Percentiles rank a stretch among this genome's conserved stretches.
These are phyloP conservation scores for Brachypodius melanocephalos DNA, from an alignment of 2,113 vertebrate genomes.

Conservation along the genomic window DNA sequence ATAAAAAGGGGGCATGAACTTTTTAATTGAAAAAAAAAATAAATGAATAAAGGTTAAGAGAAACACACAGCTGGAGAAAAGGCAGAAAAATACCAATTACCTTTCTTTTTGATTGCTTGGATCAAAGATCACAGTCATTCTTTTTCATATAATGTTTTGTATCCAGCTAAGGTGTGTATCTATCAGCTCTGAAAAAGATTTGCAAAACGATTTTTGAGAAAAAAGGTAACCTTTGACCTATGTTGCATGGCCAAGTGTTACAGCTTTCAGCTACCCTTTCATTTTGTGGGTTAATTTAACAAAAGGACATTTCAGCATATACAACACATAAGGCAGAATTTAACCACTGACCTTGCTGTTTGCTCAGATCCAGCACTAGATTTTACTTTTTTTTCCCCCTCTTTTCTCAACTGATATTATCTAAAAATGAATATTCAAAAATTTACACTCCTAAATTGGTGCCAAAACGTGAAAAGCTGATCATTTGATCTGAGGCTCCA, in stretches of 20 bases:
- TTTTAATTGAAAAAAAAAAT: not conserved
- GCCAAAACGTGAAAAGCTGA: not conserved
- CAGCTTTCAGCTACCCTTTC: conserved; percentile 26
- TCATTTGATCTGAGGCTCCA: not conserved
- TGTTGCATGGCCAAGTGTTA: conserved; percentile 48
- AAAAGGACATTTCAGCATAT: conserved; percentile 44
- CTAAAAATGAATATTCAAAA: not conserved
- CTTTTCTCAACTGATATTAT: not conserved
- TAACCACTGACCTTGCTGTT: not conserved
- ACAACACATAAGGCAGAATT: conserved; percentile 20
- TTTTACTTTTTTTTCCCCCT: not conserved
- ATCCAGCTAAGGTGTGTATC: conserved; percentile 88
- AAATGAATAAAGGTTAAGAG: conserved; percentile 61
- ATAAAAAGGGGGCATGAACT: conserved; percentile 43
- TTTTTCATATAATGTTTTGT: conserved; percentile 88
- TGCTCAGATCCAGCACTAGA: not conserved
- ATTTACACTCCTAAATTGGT: not conserved
- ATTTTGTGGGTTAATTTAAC: conserved; percentile 24
- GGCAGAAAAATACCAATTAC: conserved; percentile 80
- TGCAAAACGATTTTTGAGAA: conserved; percentile 86
- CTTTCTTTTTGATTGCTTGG: conserved; percentile 83
- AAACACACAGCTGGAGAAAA: conserved; percentile 79
- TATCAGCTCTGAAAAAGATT: conserved; percentile 88
- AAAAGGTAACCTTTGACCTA: conserved; percentile 73
- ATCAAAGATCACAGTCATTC: conserved; percentile 84